Evolutionary conservation across 2,113 vertebrate species (phyloP).

Genomic region (Laticauda colubrina): DNA sequence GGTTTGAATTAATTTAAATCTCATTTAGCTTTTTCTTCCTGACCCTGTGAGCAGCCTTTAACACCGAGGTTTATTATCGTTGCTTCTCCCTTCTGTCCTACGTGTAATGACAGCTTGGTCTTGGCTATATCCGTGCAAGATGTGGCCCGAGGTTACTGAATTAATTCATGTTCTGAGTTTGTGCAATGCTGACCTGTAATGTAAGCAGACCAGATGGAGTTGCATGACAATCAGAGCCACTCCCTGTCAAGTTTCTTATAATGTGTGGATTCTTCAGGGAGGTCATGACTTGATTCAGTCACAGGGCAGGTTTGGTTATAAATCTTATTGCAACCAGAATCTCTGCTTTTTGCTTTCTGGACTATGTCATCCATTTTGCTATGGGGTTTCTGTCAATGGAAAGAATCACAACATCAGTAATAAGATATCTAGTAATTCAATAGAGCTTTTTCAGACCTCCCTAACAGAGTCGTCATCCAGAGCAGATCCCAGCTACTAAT

Average conservation of each 20-base stretch:
- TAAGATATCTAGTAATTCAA: background rate
- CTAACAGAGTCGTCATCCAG: background rate
- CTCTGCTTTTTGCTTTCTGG: no score
- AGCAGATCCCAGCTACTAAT: background rate
- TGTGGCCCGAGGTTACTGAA: background rate
- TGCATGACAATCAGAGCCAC: background rate
- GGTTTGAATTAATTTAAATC: background rate
- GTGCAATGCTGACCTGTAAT: background rate
- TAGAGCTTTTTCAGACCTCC: background rate
- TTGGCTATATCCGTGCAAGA: background rate
- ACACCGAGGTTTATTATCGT: background rate
- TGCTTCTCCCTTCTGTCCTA: background rate
- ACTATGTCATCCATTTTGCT: no score
- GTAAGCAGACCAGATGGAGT: background rate
- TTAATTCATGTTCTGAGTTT: background rate
- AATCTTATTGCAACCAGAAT: background rate
- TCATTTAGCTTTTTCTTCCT: background rate
- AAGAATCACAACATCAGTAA: background rate
- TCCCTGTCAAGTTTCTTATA: background rate
- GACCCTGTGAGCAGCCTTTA: background rate
- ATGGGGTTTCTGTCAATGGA: background rate
- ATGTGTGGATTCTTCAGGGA: background rate
- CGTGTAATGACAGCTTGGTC: background rate
- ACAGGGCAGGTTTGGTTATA: background rate
- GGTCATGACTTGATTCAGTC: background rate